Base-by-base conservation (phyloP, 2,113 vertebrate species). In the Triplophysa rosa region DNA sequence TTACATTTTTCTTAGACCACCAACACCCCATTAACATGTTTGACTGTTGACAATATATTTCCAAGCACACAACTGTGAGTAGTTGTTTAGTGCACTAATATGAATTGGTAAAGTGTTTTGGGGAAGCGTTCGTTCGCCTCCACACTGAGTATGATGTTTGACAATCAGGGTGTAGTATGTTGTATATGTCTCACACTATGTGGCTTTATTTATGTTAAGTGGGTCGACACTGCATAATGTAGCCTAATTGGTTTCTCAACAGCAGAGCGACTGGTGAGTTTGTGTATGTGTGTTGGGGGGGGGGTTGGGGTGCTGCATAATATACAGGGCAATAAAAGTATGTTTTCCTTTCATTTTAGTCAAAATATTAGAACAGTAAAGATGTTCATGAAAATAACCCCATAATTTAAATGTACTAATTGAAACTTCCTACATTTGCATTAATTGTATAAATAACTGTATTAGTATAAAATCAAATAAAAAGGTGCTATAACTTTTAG, bases 171-270 rank as follows among this genome's bases (percentile, higher is more conserved):
- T 61, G 4, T 67, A 67, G 19, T 9, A 33, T 67, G 64, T 64
- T 64, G 66, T 47, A 45, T 52, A n/a, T n/a, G 67, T 29, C 8
- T 29, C 67, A 66, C 45, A 54, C 26, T 54, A 13, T 68, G 45
- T 19, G 24, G 26, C 59, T 70, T 77, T 71, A 37, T 71, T 67
- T 59, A 83, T 47, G 40, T 58, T 37, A 80, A 71, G 71, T 76
- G 65, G 47, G 24, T 80, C 37, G 70, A n/a, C 29, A 56, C 29
- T 29, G 69, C 47, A 64, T 45, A 65, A 69, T 33, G 40, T 47
- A 63, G 66, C 9, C 6, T n/a, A n/a, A n/a, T 62, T 64, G 67
- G 70, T 71, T 62, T 49, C 33, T 61, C 49, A 61, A 58, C 24
- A 21, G 40, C 52, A 11, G 19, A 29, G 29, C 29, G 0, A 29